phyloP scores from a whole-genome alignment of 2,888 invertebrate species.

The Oscheius sp. region DNA sequence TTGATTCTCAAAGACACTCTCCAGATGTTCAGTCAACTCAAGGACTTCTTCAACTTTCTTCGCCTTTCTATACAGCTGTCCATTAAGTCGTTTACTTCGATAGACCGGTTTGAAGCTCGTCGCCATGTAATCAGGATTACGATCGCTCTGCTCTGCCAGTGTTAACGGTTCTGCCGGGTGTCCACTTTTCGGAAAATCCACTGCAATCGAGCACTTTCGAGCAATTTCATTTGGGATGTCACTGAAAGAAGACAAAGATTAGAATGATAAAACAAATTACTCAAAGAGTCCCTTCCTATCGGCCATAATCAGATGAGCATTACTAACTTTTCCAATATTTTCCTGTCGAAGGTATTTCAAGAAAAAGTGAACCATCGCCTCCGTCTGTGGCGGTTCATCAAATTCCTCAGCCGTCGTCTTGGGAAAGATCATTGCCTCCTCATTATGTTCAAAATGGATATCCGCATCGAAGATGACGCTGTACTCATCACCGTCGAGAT shows the following conservation, averaged over 20 bases:
- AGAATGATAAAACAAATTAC: conserved; percentile 35
- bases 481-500: conserved; percentile 72
- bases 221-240: conserved; percentile 53
- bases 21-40: conserved; percentile 40
- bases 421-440: conserved; percentile 60
- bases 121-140: conserved; percentile 57
- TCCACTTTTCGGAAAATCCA: conserved; percentile 72
- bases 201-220: conserved; percentile 61
- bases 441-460: conserved; percentile 65
- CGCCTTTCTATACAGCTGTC: conserved; percentile 62
- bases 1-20: conserved; percentile 40
- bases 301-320: conserved; percentile 68
- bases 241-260: conserved; percentile 20
- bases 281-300: conserved; percentile 67
- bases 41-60: conserved; percentile 55
- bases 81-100: conserved; percentile 64
- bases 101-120: conserved; percentile 57
- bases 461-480: conserved; percentile 70
- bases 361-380: conserved; percentile 71
- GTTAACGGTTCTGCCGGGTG: conserved; percentile 54
- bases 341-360: conserved; percentile 69
- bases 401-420: conserved; percentile 38
- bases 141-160: conserved; percentile 42
- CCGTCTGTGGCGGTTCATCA: conserved; percentile 47
- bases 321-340: conserved; percentile 67